Evolutionary conservation across 2,797 vertebrate genomes (phyloP), one percentile per base, ranked within the genome.

Genomic region (Alectoris magna): DNA sequence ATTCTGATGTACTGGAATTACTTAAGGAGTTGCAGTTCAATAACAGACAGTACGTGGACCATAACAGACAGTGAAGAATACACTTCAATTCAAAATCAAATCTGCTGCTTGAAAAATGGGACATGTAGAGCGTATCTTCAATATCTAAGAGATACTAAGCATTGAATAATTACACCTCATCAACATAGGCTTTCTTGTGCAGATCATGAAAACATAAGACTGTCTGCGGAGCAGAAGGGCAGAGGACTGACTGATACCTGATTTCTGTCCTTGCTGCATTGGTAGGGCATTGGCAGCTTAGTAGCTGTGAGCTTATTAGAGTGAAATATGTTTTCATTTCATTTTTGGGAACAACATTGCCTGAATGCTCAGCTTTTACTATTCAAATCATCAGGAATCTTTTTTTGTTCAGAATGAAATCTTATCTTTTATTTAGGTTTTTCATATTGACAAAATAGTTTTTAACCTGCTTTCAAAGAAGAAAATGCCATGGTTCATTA

Each of bases 391-490:
- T 76, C 21, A 46, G 38, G 14, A 48, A 31, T 66, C 43, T 83
- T 92, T n/a, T 80, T 87, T 79, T 64, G 26, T 66, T 80, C 18
- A 75, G 34, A 88, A 38, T 48, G 51, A 3, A 6, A 15, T 72
- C n/a, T 41, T 94, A 14, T 63, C 24, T 46, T 94, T 92, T 63
- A 36, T 44, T 91, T 44, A 39, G 53, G 36, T 59, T 90, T 91
- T 81, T 86, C 23, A 13, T 69, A 17, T 77, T 85, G 72, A 58
- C 29, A 51, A 36, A 81, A 67, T 36, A 71, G 38, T 12, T 87
- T 91, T 70, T 66, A 80, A 38, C 16, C 38, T 83, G 31, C 38
- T 92, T 81, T 85, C 66, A 77, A 89, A 85, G 9, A 66, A 69
- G 72, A 62, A 81, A 80, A 78, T 72, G 23, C 24, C 21, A 18